Base-by-base conservation (phyloP, 2,113 vertebrate genomes). In the Rana temporaria region DNA sequence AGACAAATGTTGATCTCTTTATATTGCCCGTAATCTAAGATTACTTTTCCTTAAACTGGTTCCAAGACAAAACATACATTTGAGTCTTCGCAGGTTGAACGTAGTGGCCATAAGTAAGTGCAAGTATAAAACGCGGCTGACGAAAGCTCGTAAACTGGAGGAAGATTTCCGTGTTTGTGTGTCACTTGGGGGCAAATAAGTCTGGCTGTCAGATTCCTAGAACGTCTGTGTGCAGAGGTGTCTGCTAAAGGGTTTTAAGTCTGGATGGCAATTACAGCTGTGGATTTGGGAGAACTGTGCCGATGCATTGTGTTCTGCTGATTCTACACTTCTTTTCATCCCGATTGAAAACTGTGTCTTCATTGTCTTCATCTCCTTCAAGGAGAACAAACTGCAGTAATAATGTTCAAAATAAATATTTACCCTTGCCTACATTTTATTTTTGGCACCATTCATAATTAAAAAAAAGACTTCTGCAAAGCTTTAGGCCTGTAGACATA, bases 1-100 rank as follows among this genome's bases (percentile, higher is more conserved):
- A 42, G 60, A 78, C 60, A 64, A 78, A 64, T 53, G 20, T 55
- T 78, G 59, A 63, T 30, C 20, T 65, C 75, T 78, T 48, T 65
- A 78, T 64, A 24, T 64, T 62, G 55, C 11, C 30, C 32, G 56
- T 65, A 67, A 69, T 42, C 18, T 57, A 30, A 69, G 32, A 70
- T 38, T 18, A 48, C 20, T 69, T 42, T 59, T 42, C 19, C 73
- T 48, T 63, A 42, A 76, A 60, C n/a, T 42, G 6, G 4, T 76
- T 76, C 73, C 73, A 76, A 63, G 22, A 42, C 15, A 42, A 63
- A 75, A 62, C 20, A 75, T 75, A 38, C 56, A 62, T 75, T 22
- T 22, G 38, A 63, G 34, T 48, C 59, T 20, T 60, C 73, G 62
- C 22, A 62, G 59, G 20, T 22, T 76, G 73, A 14, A 74, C 38